Conservation (phyloP, 2,797 vertebrate species). For the Parotocinclus haroldoi region DNA sequence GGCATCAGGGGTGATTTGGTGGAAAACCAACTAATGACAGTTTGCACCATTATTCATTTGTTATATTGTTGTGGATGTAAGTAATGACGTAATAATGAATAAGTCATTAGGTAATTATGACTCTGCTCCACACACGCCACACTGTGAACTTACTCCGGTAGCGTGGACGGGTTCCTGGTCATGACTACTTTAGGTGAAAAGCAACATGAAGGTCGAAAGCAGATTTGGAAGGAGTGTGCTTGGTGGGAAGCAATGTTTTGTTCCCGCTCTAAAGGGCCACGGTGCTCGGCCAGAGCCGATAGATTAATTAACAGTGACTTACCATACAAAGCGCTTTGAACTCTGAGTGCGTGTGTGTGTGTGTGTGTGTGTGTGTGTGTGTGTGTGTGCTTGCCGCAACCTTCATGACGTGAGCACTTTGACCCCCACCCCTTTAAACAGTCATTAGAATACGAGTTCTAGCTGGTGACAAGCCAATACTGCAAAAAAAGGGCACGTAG, state of each 20-base stretch:
- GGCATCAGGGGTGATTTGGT: too few relatives aligned
- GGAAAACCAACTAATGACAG: too few relatives aligned
- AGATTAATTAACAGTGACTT: slow-evolving; percentile 81
- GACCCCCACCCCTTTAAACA: slow-evolving; percentile 62
- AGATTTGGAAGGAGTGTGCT: slow-evolving; percentile 42
- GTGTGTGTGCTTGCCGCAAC: slow-evolving; percentile 58
- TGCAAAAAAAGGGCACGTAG: slow-evolving; percentile 35
- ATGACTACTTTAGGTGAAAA: slow-evolving; percentile 9
- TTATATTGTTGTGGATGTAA: too few relatives aligned
- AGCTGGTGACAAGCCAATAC: slow-evolving; percentile 57
- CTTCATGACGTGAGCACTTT: slow-evolving; percentile 70
- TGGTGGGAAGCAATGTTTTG: slow-evolving; percentile 38
- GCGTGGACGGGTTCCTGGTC: neutral
- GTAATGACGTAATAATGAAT: too few relatives aligned
- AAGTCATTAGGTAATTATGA: too few relatives aligned
- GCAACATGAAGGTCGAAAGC: slow-evolving; percentile 40
- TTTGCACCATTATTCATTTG: too few relatives aligned
- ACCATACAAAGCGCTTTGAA: slow-evolving; percentile 75
- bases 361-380: slow-evolving; percentile 47
- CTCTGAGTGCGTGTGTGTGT: slow-evolving; percentile 46
- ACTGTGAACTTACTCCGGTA: too few relatives aligned
- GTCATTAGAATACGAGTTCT: slow-evolving; percentile 59
- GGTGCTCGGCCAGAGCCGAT: slow-evolving; percentile 65
- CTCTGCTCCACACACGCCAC: too few relatives aligned
- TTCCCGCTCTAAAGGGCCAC: slow-evolving; percentile 52